Evolutionary conservation across 2,797 vertebrate genomes (phyloP), one percentile per base, ranked within the genome.

Genomic region (Periparus ater): DNA sequence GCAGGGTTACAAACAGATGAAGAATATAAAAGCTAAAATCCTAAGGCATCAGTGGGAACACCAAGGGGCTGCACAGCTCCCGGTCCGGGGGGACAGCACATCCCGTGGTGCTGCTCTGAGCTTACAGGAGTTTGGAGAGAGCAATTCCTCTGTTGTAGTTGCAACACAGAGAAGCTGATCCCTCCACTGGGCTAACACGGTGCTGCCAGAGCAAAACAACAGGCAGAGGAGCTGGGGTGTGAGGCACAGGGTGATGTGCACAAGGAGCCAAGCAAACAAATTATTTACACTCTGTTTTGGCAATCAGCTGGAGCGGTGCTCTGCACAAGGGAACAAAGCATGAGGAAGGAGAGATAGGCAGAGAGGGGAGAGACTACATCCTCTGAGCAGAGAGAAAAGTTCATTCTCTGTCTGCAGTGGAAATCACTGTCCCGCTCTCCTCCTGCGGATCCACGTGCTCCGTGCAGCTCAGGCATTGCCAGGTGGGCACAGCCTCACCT

Each of bases 211-310:
- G 81, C 54, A 90, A 45, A 91, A 85, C 87, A 75, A 89, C 58
- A 53, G 85, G 91, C 82, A 9, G 74, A 6, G 84, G 73, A 58
- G 7, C 71, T 51, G 89, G 75, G 54, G 87, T 66, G 91, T 38
- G 93, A 78, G 85, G 91, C 25, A 6, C 71, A 6, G 91, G 71
- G 71, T 76, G 74, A 75, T 95, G 79, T 70, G 88, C 85, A 68
- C 65, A 82, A 87, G 87, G 89, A 91, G 85, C 93, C 96, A 73
- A 92, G 60, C 81, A 76, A 91, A 85, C 87, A 76, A 89, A 91
- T 92, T 76, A 94, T 95, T 91, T 85, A 91, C 91, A 79, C 81
- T 81, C n/a, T 61, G 51, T 66, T 91, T 72, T 89, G 89, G 91
- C 91, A 94, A 79, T 55, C 78, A 58, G 89, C 71, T 85, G 91